Percentiles rank a stretch among this genome's conserved stretches.
phyloP scores from a whole-genome alignment of 2,888 invertebrate genomes.

The Phaonia tiefii region DNA sequence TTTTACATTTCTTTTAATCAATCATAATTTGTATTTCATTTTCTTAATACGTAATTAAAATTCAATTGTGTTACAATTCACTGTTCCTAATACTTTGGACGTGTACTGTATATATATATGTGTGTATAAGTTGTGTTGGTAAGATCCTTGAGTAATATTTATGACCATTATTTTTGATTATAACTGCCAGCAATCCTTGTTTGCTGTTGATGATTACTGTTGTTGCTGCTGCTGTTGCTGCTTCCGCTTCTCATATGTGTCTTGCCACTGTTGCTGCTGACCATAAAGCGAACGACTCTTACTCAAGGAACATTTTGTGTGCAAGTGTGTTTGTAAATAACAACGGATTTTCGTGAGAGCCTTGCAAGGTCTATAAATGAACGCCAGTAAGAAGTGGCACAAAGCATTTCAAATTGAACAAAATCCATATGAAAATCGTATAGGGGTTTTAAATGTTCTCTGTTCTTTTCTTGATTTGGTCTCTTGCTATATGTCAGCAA shows the following conservation, averaged over 20 bases:
- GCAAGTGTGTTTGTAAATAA: constrained; percentile 20
- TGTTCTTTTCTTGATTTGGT: neutral
- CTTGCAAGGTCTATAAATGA: neutral
- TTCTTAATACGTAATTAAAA: no score
- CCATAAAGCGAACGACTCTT: no score
- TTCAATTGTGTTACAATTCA: no score
- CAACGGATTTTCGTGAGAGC: constrained; percentile 1
- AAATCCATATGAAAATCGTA: neutral
- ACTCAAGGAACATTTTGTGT: constrained; percentile 8
- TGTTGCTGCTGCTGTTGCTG: constrained; percentile 14
- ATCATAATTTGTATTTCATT: no score
- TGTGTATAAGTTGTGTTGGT: constrained; percentile 29
- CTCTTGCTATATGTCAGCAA: constrained; percentile 5
- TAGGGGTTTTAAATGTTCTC: neutral
- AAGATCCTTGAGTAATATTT: constrained; percentile 65
- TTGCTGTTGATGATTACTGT: constrained; percentile 28
- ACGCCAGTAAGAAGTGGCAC: neutral
- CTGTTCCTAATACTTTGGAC: no score
- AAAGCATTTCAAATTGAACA: neutral
- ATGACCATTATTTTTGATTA: constrained; percentile 66
- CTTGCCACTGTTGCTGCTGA: constrained; percentile 37
- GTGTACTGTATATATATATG: constrained; percentile 4
- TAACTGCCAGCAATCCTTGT: constrained; percentile 52
- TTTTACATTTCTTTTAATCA: no score
- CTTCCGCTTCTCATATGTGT: constrained; percentile 40